Base-by-base conservation (phyloP, 2,797 vertebrate genomes). In the Ambastaia sidthimunki region DNA sequence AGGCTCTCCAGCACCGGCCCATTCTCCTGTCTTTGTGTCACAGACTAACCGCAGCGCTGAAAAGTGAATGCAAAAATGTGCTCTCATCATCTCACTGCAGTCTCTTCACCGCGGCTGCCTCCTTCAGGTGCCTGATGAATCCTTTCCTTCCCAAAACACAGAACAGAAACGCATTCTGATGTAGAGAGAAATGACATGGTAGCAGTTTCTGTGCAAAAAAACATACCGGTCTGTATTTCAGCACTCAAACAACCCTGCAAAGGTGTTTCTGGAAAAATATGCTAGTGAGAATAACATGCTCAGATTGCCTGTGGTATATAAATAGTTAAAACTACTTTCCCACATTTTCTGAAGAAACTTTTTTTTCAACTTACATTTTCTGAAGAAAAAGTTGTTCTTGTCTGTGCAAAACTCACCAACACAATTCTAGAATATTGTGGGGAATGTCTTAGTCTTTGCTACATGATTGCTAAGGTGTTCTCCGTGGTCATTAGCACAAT, bases 1-100 rank as follows among this genome's bases (percentile, higher is more conserved):
- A 85, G 75, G 71, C 52, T 68, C 60, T 79, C 60, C 71, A 65
- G 63, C 70, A 54, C 59, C 34, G 73, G 44, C 47, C 52, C 55
- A 66, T 80, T 23, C 80, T 76, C 28, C 60, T 70, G 10, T 57
- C 55, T 59, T 71, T 18, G 25, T 78, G 50, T 52, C 76, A 69
- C 66, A 3, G 28, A 82, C 69, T 55, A 73, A 76, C 19, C 54
- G 1, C 70, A 31, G 23, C 18, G 50, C 31, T 12, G 52, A 47
- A 44, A 25, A 71, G 52, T 75, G 73, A 31, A 31, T 31, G 25
- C 15, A 10, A 28, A 80, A 76, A 37, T 54, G 68, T 44, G 34
- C 73, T 68, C 25, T n/a, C 52, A 41, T 74, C 31, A 66, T 66
- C 69, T 60, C 57, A 28, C 37, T 19, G 41, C 41, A 34, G n/a